phyloP scores from a whole-genome alignment of 2,113 vertebrate species.

The Galbula dea region DNA sequence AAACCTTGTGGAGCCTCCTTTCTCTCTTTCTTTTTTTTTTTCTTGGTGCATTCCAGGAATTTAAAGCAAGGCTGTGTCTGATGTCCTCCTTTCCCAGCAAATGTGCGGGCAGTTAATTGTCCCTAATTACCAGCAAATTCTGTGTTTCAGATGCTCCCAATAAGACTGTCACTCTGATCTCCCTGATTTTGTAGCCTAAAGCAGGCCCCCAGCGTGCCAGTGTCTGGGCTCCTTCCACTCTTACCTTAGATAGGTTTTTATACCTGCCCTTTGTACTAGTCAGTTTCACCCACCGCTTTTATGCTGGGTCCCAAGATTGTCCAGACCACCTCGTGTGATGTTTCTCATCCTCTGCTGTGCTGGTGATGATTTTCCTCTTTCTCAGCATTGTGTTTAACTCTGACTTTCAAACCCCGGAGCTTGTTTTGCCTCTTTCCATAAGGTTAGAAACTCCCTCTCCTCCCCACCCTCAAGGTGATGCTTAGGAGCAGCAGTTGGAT shows the following conservation, averaged over 20 bases:
- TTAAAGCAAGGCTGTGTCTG: neutral
- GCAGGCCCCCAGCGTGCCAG: conserved; percentile 13
- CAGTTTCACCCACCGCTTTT: neutral
- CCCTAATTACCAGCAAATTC: conserved; percentile 35
- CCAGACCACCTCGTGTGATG: neutral
- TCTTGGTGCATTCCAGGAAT: neutral
- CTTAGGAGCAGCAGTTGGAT: neutral
- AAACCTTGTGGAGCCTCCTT: neutral
- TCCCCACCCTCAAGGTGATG: accelerated
- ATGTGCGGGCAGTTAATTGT: conserved; percentile 48
- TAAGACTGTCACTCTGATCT: conserved; percentile 44
- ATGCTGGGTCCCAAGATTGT: neutral
- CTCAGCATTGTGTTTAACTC: neutral
- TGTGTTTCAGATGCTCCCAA: conserved; percentile 57
- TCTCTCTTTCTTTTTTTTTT: neutral
- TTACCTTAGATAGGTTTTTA: neutral
- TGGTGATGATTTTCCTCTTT: neutral
- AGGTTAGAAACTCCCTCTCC: neutral
- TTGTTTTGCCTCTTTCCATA: neutral
- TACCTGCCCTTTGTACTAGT: neutral
- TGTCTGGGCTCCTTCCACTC: conserved; percentile 47
- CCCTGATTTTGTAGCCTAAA: conserved; percentile 27
- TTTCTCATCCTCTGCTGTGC: neutral
- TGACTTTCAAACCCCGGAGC: neutral
- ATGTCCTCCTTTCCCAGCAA: conserved; percentile 35